Evolutionary conservation across 2,888 invertebrate species (phyloP), one percentile per base, ranked within the genome.

Genomic region (Charanyca ferruginea): DNA sequence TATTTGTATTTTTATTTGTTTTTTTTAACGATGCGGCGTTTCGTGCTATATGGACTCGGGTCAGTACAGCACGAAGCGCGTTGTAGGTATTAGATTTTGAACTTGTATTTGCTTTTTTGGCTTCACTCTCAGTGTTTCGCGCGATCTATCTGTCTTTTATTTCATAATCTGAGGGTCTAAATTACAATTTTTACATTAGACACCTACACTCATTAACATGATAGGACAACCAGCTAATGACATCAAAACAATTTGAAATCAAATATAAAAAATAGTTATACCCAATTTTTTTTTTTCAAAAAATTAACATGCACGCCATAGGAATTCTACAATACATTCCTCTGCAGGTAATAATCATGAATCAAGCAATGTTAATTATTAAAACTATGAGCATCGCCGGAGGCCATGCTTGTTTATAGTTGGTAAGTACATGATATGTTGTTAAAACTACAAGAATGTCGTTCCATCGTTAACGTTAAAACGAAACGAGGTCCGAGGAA

Each of bases 341-440:
- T 25, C 52, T 57, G 41, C n/a, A 1, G 58, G 54, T 61, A 35
- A 71, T 74, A 35, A 74, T 62, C 71, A 71, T 74, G 74, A 74
- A 74, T 74, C 74, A 73, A 55, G 18, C 45, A 16, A 51, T 68
- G 41, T 51, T 72, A 67, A 61, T 74, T 66, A 74, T 61, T 38
- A 52, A 53, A 59, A 32, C 32, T 16, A 22, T n/a, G 54, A 16
- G 35, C 66, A 51, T 13, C 49, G 71, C 74, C 58, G 75, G 75
- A 47, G 75, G 71, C 53, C 45, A 16, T 32, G 22, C 47, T 59
- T 44, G 55, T 23, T 55, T 55, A 63, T 45, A 20, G 25, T 38
- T 59, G 23, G 28, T 22, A 9, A 55, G 53, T 41, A 49, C 41
- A 23, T 35, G 51, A 18, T 25, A 47, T 38, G 18, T 53, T 54